Evolutionary conservation across 1,140 invertebrate species (phyloP), one percentile per base, ranked within the genome.

Genomic region (Venturia canescens): DNA sequence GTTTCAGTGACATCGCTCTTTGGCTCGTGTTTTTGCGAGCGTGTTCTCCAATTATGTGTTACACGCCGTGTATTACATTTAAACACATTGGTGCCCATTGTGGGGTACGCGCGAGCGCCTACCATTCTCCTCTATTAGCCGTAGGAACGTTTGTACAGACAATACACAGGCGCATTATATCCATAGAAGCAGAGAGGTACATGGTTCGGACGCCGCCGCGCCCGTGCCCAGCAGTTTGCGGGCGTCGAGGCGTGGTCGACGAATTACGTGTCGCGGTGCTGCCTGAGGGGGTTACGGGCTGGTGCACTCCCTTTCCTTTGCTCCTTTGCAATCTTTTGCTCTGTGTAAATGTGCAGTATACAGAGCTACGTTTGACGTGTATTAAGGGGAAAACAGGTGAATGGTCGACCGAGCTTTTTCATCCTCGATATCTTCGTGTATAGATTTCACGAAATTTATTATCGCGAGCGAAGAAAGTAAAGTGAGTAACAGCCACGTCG

Each of bases 261-360:
- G 84, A 87, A 87, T 87, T 85, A 87, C 82, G 83, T 83, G 82
- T 84, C 82, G 71, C 82, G 71, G 83, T 81, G 57, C 75, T 53
- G 78, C 29, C 34, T 80, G 79, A 60, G 72, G 44, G 29, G 31
- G 29, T 21, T 57, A 69, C 26, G 53, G 29, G 50, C 38, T 71
- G 53, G 67, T 38, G 79, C 76, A 11, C 27, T 29, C 60, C 21
- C 50, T 34, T 3, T n/a, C 3, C 53, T 29, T 0, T 60, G 18
- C 44, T 44, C 38, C 38, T 44, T 11, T 3, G 38, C 38, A 44
- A 44, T 44, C 27, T 29, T 70, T 70, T 18, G 2, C 18, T 29
- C 67, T 66, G 18, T 48, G 31, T 78, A n/a, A 11, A 38, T 21
- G 21, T 15, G 21, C 18, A 21, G 21, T 15, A 23, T 18, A 29